A percentile compares a stretch with the other conserved stretches of the same genome.
Evolutionary conservation across 2,797 vertebrate genomes (phyloP).

Genomic region (Helicolenus hilgendorfi): DNA sequence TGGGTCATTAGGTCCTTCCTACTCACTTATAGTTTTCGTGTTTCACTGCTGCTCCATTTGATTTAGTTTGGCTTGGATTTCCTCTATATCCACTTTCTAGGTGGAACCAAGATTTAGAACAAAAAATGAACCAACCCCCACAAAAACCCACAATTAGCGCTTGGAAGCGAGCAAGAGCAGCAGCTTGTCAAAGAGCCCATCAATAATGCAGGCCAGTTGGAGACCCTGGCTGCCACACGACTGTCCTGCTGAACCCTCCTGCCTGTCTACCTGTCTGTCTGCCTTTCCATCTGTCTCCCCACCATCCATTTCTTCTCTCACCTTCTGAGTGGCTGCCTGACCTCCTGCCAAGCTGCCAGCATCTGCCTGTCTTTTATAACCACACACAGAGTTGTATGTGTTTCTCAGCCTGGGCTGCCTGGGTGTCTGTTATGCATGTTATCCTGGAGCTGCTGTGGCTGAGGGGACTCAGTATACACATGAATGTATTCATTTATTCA

Average conservation of each 20-base stretch:
- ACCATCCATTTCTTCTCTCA: not conserved
- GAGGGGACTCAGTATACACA: slow-evolving; percentile 2
- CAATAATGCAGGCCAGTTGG: slow-evolving; percentile 88
- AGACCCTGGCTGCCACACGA: slow-evolving; percentile 70
- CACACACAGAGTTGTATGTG: not conserved
- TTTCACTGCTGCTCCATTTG: not conserved
- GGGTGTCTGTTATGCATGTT: not conserved
- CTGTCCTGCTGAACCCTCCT: slow-evolving; percentile 54
- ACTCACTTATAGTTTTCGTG: not conserved
- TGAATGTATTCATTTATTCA: slow-evolving; percentile 24
- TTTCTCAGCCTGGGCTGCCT: not conserved
- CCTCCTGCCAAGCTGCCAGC: slow-evolving; percentile 8
- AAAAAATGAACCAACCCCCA: slow-evolving; percentile 47
- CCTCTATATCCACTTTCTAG: not conserved
- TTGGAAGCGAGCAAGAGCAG: slow-evolving; percentile 56
- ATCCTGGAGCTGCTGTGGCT: slow-evolving; percentile 27
- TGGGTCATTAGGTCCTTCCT: not conserved
- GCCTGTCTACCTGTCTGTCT: slow-evolving; percentile 58
- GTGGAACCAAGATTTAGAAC: slow-evolving; percentile 3
- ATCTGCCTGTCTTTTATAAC: slow-evolving; percentile 1
- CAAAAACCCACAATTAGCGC: slow-evolving; percentile 74
- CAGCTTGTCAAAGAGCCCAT: slow-evolving; percentile 82
- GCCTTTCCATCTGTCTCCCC: slow-evolving; percentile 47
- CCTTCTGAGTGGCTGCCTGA: slow-evolving; percentile 14
- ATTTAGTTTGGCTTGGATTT: not conserved